A percentile compares a stretch with the other conserved stretches of the same genome.
Evolutionary conservation across 2,888 invertebrate species (phyloP).

Genomic region (Zygogramma bicolorata): DNA sequence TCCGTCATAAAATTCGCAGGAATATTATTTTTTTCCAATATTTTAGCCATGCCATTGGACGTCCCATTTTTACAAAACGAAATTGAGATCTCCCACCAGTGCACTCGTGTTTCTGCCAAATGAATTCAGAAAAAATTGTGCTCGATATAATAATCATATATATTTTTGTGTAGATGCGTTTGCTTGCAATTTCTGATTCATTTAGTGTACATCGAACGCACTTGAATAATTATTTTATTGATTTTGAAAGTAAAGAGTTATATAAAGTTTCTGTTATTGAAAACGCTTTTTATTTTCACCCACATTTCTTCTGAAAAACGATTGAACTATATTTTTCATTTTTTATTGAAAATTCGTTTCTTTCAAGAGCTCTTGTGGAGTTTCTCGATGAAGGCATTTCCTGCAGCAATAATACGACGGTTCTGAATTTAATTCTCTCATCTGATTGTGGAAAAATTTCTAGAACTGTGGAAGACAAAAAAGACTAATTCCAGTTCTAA

Average conservation of each 20-base stretch:
- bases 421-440: too few species aligned
- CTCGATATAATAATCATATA: slow-evolving; percentile 59
- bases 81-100: slow-evolving; percentile 57
- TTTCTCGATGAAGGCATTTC: too few species aligned
- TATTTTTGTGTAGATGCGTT: slow-evolving; percentile 66
- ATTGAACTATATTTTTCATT: too few species aligned
- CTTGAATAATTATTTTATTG: slow-evolving; percentile 60
- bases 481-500: too few species aligned
- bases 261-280: slow-evolving; percentile 59
- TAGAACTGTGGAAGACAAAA: too few species aligned
- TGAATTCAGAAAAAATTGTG: slow-evolving; percentile 52
- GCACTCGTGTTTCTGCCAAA: slow-evolving; percentile 58
- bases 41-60: slow-evolving; percentile 47
- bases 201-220: slow-evolving; percentile 67
- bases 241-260: slow-evolving; percentile 58
- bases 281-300: slow-evolving; percentile 27
- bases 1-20: slow-evolving; percentile 59
- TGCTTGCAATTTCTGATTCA: slow-evolving; percentile 64
- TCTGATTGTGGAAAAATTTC: too few species aligned
- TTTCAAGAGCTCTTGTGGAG: too few species aligned
- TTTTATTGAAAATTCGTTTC: too few species aligned
- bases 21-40: slow-evolving; percentile 47
- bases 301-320: too few species aligned
- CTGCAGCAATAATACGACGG: too few species aligned
- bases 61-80: slow-evolving; percentile 57